Base-by-base conservation (phyloP, 2,113 vertebrate species). In the Dicrurus megarhynchus region DNA sequence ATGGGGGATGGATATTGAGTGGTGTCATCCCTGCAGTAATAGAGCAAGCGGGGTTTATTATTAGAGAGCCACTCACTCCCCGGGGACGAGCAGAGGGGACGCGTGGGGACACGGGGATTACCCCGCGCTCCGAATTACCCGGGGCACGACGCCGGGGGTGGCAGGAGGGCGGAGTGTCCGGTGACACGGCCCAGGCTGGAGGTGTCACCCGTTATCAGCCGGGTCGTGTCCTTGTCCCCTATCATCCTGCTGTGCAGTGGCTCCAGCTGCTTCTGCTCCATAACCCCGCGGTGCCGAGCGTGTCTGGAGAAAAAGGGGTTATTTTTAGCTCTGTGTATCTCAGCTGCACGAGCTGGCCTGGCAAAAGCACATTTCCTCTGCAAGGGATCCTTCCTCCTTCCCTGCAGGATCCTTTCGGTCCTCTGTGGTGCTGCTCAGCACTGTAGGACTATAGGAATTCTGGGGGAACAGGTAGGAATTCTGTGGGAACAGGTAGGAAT, bases 111-210 rank as follows among this genome's bases (percentile, higher is more conserved):
- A 27, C 10, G 0, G 69, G 80, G 78, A 12, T 42, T 11, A 13
- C 63, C 81, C 84, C 2, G 1, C 3, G 5, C 27, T 53, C 64
- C 9, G 0, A 11, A 4, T 41, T 2, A 1, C 12, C 30, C 4
- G 0, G 61, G 37, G 26, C 5, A 3, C 2, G 11, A 1, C 11
- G 70, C 16, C 16, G 8, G 67, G 9, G 53, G 9, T 2, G 61
- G 89, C 82, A 44, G 64, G 44, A 13, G 26, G 35, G 50, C 8
- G 20, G 19, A 4, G 4, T n/a, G 84, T 11, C 69, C 8, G 11
- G 46, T 23, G 90, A 52, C 76, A 52, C 9, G 16, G 57, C 26
- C 47, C 64, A 4, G 74, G 59, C 74, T 23, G 89, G 49, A 23
- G 20, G 22, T 6, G 80, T 47, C 87, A 52, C 75, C 75, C 49